These are phyloP conservation scores for Amphiura filiformis DNA, from an alignment of 35 echinoderm and acorn worm genomes.

Conservation along the genomic window DNA sequence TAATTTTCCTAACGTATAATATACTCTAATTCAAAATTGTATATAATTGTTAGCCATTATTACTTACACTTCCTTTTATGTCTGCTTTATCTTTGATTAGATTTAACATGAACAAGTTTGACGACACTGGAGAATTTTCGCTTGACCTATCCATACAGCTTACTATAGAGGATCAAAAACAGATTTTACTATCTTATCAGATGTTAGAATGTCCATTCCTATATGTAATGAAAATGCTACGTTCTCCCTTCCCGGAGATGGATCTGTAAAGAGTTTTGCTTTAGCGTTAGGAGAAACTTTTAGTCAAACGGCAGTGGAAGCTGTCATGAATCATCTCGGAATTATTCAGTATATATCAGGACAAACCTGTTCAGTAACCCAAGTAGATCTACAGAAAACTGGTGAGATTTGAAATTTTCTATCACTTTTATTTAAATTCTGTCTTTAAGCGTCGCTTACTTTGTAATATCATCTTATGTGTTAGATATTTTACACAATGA, in stretches of 20 bases:
- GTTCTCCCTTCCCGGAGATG: constrained; percentile 14
- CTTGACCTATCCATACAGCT: not conserved
- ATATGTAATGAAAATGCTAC: constrained; percentile 8
- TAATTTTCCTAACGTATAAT: too few relatives aligned
- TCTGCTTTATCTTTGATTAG: not conserved
- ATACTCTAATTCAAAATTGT: too few relatives aligned
- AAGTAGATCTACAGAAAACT: too few relatives aligned
- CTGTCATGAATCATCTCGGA: not conserved
- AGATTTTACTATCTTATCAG: not conserved
- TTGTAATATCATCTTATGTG: too few relatives aligned
- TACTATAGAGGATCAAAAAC: not conserved
- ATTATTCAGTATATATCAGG: not conserved
- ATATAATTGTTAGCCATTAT: too few relatives aligned
- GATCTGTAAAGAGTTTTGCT: not conserved
- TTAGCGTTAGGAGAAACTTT: not conserved
- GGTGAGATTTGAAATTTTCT: too few relatives aligned
- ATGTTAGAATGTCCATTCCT: not conserved
- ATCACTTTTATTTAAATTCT: too few relatives aligned
- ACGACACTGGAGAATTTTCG: not conserved
- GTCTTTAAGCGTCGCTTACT: too few relatives aligned
- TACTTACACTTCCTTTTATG: too few relatives aligned
- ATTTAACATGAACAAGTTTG: constrained; percentile 20
- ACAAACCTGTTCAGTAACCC: too few relatives aligned
- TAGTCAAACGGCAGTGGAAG: not conserved
- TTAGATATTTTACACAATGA: too few relatives aligned